These are phyloP conservation scores for Rhagophthalmus giganteus DNA, from an alignment of 2,888 invertebrate genomes.

Conservation along the genomic window DNA sequence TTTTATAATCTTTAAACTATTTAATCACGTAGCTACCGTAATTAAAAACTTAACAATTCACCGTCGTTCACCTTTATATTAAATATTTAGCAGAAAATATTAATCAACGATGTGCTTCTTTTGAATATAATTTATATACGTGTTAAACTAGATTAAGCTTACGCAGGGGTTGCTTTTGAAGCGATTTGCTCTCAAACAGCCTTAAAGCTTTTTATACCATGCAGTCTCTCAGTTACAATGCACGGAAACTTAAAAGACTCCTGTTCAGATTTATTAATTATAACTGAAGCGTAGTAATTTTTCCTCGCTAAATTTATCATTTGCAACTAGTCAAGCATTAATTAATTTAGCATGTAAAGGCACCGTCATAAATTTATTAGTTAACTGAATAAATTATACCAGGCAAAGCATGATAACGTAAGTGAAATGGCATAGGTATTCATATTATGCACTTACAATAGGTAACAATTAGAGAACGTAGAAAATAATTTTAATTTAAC, in stretches of 20 bases:
- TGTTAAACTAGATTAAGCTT: neutral
- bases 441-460: too few species aligned
- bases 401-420: too few species aligned
- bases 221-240: too few species aligned
- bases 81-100: too few species aligned
- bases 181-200: neutral
- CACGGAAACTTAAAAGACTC: constrained; percentile 18
- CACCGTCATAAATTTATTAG: constrained; percentile 27
- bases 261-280: constrained; percentile 27
- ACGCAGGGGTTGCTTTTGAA: neutral
- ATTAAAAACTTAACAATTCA: too few species aligned
- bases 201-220: neutral
- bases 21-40: too few species aligned
- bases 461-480: too few species aligned
- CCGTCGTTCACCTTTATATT: too few species aligned
- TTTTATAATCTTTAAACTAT: too few species aligned
- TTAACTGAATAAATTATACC: constrained; percentile 23
- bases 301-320: constrained; percentile 28
- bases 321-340: constrained; percentile 27
- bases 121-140: neutral
- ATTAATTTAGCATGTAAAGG: constrained; percentile 31
- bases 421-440: too few species aligned
- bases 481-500: too few species aligned
- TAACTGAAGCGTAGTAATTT: constrained; percentile 24
- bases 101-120: neutral